phyloP scores from a whole-genome alignment of 2,888 invertebrate genomes.

The Tyria jacobaeae region DNA sequence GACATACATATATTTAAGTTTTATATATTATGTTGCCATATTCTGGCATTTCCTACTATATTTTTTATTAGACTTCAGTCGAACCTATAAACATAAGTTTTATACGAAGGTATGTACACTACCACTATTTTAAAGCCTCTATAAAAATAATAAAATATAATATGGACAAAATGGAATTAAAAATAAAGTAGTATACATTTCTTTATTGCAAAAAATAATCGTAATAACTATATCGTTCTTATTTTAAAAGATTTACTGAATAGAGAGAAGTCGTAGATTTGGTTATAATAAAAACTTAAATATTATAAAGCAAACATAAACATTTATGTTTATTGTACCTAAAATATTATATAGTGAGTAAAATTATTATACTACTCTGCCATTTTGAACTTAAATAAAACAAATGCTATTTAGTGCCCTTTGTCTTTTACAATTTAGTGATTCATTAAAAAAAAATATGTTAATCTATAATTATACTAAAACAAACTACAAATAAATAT shows the following conservation, averaged over 20 bases:
- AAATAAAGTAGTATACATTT: constrained; percentile 15
- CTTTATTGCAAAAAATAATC: constrained; percentile 3
- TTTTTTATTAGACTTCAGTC: constrained; percentile 17
- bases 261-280: background rate
- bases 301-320: constrained; percentile 10
- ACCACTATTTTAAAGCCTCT: constrained; percentile 35
- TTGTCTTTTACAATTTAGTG: constrained; percentile 59
- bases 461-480: constrained; percentile 28
- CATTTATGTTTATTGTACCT: constrained; percentile 4
- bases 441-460: constrained; percentile 40
- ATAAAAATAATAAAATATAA: constrained; percentile 17
- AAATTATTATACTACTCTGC: constrained; percentile 21
- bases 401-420: constrained; percentile 66
- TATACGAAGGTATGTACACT: constrained; percentile 26
- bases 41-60: constrained; percentile 21
- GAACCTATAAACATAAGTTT: constrained; percentile 9
- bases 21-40: constrained; percentile 23
- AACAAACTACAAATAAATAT: constrained; percentile 17
- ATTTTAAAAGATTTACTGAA: background rate
- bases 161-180: constrained; percentile 12
- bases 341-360: constrained; percentile 1
- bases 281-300: background rate
- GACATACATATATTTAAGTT: constrained; percentile 40
- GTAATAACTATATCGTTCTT: background rate
- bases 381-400: constrained; percentile 35